Conservation (phyloP, 2,113 vertebrate species). For the Charadrius vociferus region DNA sequence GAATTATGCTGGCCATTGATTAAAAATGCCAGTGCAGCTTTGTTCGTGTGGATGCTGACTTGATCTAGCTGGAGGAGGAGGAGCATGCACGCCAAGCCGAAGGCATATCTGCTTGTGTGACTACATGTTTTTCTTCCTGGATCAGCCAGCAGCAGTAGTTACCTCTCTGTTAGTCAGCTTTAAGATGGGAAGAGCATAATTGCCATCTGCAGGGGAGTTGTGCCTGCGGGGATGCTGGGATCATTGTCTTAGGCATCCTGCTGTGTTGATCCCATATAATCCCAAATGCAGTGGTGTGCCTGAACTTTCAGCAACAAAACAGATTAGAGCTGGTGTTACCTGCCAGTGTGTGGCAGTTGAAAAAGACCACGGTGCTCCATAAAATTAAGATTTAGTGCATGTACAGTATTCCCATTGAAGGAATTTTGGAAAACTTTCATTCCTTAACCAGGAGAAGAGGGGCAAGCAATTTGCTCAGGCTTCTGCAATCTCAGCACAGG, state of each 20-base stretch:
- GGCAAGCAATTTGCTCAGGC: neutral
- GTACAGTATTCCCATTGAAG: neutral
- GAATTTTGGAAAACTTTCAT: neutral
- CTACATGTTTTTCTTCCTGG: neutral
- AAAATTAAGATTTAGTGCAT: neutral
- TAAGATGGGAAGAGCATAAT: neutral
- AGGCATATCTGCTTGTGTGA: neutral
- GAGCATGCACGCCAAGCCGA: neutral
- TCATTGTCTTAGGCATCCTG: neutral
- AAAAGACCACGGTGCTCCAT: neutral
- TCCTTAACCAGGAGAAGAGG: neutral
- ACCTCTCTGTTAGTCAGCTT: neutral
- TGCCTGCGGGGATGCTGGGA: neutral
- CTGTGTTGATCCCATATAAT: neutral
- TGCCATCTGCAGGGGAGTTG: neutral
- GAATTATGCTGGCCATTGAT: neutral
- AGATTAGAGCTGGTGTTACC: slow-evolving; percentile 1
- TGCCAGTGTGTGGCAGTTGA: neutral
- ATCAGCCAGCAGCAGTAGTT: neutral
- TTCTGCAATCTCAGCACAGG: neutral
- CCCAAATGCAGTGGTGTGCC: neutral
- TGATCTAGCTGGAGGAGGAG: neutral
- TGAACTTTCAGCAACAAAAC: neutral
- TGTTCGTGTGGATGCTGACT: neutral
- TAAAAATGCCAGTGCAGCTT: neutral